Evolutionary conservation across 2,113 vertebrate species (phyloP).

Genomic region (Microcebus lehilahytsara): DNA sequence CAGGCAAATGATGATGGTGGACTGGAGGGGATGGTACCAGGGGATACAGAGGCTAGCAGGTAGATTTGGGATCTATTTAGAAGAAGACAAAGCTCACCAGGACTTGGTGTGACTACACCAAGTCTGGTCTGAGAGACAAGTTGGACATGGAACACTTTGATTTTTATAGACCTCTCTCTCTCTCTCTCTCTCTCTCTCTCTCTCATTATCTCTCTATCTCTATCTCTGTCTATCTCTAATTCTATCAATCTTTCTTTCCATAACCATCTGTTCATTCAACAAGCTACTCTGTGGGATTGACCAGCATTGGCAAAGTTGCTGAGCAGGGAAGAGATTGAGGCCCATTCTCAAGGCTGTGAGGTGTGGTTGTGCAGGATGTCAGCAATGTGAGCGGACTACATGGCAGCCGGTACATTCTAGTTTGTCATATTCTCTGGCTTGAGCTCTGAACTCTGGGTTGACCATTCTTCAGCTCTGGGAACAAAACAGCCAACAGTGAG

Average conservation of each 20-base stretch:
- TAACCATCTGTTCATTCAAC: neutral
- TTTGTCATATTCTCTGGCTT: neutral
- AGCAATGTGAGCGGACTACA: neutral
- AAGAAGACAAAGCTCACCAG: neutral
- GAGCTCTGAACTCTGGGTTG: neutral
- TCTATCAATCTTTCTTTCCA: neutral
- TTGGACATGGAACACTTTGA: neutral
- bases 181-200: neutral
- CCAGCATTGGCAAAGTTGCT: neutral
- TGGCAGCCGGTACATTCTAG: fast-evolving
- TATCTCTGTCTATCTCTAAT: neutral
- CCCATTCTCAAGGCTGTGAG: neutral
- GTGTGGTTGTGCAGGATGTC: neutral
- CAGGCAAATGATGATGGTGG: neutral
- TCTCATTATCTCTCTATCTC: neutral
- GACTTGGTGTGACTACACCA: neutral
- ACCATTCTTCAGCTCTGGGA: neutral
- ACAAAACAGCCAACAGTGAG: neutral
- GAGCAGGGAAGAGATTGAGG: neutral
- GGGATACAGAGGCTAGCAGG: neutral
- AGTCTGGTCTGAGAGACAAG: neutral
- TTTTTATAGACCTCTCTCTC: neutral
- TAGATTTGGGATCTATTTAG: neutral
- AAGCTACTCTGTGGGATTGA: neutral
- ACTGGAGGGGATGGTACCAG: fast-evolving